Evolutionary conservation across 1,140 invertebrate species (phyloP), one percentile per base, ranked within the genome.

Genomic region (Drosophila truncata): DNA sequence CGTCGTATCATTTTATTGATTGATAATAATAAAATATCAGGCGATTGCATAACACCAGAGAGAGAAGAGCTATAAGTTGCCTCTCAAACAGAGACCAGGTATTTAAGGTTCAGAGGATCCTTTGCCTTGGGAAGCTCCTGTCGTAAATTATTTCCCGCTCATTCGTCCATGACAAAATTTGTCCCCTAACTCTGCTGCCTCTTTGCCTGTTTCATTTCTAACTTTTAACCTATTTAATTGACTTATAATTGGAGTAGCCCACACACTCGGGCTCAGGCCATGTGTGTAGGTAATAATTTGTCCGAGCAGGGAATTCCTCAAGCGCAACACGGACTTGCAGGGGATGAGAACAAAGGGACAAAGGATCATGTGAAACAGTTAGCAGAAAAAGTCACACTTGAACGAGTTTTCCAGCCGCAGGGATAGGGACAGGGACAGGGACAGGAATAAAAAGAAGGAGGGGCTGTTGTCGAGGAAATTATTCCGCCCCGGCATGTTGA

Each of bases 161-260:
- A 90, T 91, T 91, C 69, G 91, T 33, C 76, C 90, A 39, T 82
- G 57, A 90, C 88, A 91, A 91, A 82, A 76, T 78, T 90, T 91
- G 90, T 91, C 88, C 90, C 90, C 80, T 82, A 44, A 20, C n/a
- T 33, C 23, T 20, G 58, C 33, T 67, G 49, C 37, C 60, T 69
- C 47, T 27, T 31, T 10, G 57, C 78, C 58, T 61, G 74, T 66
- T 83, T 67, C 27, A 70, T 75, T 91, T 91, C 82, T 91, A 91
- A 91, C 78, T 83, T 81, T 73, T 83, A 91, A 88, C 90, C 84
- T 91, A 91, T 91, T 90, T 91, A 91, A 91, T 91, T 91, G 88
- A 91, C 88, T 91, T 91, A 91, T 91, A 91, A 91, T 91, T 91
- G 88, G 84, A 91, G 81, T 85, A 62, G 65, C 80, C 64, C 77